Evolutionary conservation across 1,140 invertebrate species (phyloP), one percentile per base, ranked within the genome.

Genomic region (Drosophila tsacasi): DNA sequence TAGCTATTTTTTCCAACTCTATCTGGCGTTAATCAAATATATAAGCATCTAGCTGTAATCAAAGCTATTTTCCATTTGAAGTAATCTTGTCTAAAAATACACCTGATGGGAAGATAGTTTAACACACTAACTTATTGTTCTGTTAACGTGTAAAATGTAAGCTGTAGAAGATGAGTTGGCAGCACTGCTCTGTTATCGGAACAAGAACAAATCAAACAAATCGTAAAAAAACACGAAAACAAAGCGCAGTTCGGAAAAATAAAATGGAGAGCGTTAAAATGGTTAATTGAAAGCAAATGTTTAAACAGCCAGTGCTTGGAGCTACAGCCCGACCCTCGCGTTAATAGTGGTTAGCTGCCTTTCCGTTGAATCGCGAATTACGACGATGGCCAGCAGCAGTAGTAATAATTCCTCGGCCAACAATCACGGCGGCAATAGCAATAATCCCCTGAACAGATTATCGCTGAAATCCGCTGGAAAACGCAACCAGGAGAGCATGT

Each of bases 401-500:
- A 79, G 46, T 67, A 68, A 50, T 59, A 84, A 73, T 46, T 82
- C 80, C 25, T 54, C 67, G n/a, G 37, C 49, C 37, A 77, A 84
- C 74, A 79, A 67, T 57, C 64, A 80, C 79, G 73, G 65, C 40
- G 86, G 79, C 66, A 89, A 90, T 61, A 89, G 79, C 66, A 83
- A 90, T 61, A 89, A 79, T 63, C 81, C 85, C 5, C 57, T 89
- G 15, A 89, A 90, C 75, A 62, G 85, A 47, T 67, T 91, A 46
- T 90, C 90, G 27, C 59, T 92, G 4, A 92, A 92, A 52, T 79
- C 91, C 21, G 78, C 69, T 19, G 75, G 64, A 37, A 93, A 92
- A 62, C 85, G 89, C 1, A 93, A 93, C 76, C 92, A 93, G 61
- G 92, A 93, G 76, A 84, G 85, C 91, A 95, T 97, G 93, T 94